These are phyloP conservation scores for Agriotes lineatus DNA, from an alignment of 2,888 invertebrate species.

Conservation along the genomic window DNA sequence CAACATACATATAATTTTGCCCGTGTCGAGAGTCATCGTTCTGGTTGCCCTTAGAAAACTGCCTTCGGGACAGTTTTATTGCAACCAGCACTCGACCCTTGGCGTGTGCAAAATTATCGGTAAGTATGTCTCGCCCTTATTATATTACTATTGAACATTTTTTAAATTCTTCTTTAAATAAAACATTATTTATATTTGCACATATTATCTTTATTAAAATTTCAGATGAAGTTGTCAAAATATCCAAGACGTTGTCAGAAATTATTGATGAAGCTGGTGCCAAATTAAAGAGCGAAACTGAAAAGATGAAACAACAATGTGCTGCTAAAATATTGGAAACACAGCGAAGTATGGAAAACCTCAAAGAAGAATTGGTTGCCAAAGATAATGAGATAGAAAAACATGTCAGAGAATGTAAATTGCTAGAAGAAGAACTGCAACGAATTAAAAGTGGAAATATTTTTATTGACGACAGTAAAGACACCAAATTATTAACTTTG, in stretches of 20 bases:
- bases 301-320: slow-evolving; percentile 70
- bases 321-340: slow-evolving; percentile 72
- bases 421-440: slow-evolving; percentile 69
- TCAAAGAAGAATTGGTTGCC: slow-evolving; percentile 71
- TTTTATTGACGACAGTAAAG: slow-evolving; percentile 58
- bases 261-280: slow-evolving; percentile 71
- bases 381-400: slow-evolving; percentile 71
- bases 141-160: too few species aligned
- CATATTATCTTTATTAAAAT: background rate
- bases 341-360: slow-evolving; percentile 69
- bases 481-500: slow-evolving; percentile 65
- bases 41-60: too few species aligned
- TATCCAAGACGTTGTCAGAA: slow-evolving; percentile 69
- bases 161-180: background rate
- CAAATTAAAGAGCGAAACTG: slow-evolving; percentile 72
- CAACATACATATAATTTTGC: too few species aligned
- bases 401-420: slow-evolving; percentile 68
- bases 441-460: slow-evolving; percentile 64
- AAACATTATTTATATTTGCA: background rate
- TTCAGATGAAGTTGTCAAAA: slow-evolving; percentile 70
- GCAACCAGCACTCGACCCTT: too few species aligned
- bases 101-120: too few species aligned
- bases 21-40: too few species aligned
- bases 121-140: too few species aligned
- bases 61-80: too few species aligned